phyloP scores from a whole-genome alignment of 2,113 vertebrate genomes.

The Halichoeres trimaculatus region DNA sequence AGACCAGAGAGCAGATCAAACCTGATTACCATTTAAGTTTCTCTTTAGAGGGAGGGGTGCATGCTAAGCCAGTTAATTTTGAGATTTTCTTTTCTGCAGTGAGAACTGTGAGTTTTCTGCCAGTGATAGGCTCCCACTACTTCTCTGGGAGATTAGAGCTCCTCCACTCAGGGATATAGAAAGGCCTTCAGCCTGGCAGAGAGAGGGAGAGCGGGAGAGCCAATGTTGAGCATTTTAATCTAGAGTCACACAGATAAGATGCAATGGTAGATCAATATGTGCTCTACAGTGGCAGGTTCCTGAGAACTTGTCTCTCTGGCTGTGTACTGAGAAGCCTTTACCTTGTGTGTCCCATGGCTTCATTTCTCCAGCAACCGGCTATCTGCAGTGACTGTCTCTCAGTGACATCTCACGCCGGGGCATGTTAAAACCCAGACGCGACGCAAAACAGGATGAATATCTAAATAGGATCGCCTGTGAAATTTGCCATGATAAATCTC shows the following conservation, averaged over 20 bases:
- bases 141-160: constrained; percentile 82
- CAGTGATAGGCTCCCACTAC: constrained; percentile 73
- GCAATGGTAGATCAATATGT: constrained; percentile 81
- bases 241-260: constrained; percentile 85
- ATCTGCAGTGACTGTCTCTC: constrained; percentile 75
- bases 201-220: constrained; percentile 62
- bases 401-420: constrained; percentile 69
- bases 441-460: constrained; percentile 73
- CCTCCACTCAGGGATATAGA: constrained; percentile 79
- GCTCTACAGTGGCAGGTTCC: constrained; percentile 76
- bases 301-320: constrained; percentile 76
- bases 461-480: constrained; percentile 80
- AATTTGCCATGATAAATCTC: constrained; percentile 79
- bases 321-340: constrained; percentile 72
- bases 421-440: constrained; percentile 69
- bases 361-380: constrained; percentile 71
- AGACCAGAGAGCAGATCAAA: constrained; percentile 41
- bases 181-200: constrained; percentile 76
- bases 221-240: constrained; percentile 83
- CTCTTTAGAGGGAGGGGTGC: constrained; percentile 42
- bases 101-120: constrained; percentile 55
- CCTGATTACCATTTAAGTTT: constrained; percentile 57
- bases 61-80: constrained; percentile 63
- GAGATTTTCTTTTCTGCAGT: constrained; percentile 38
- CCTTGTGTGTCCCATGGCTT: constrained; percentile 73